These are phyloP conservation scores for Cynodonichthys magdalenae DNA, from an alignment of 2,797 vertebrate species.

Conservation along the genomic window DNA sequence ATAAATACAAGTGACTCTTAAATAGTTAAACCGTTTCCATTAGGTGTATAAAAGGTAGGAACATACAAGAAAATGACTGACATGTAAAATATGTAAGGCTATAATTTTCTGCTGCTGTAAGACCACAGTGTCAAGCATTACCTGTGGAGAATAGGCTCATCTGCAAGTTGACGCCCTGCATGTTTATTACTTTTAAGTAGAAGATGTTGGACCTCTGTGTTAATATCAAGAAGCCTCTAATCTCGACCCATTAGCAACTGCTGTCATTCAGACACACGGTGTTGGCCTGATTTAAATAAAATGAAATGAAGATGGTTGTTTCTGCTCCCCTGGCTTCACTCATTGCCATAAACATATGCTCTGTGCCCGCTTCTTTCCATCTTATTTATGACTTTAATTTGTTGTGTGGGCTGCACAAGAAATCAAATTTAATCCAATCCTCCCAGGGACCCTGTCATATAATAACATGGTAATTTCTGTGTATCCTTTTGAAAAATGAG, in stretches of 20 bases:
- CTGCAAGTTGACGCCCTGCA: conserved; percentile 6
- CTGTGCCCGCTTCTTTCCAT: conserved; percentile 98
- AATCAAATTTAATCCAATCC: conserved; percentile 99
- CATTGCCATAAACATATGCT: conserved; percentile 99
- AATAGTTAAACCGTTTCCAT: too few species aligned
- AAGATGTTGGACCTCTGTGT: conserved; percentile 88
- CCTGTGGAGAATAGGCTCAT: conserved; percentile 27
- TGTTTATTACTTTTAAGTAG: conserved; percentile 63
- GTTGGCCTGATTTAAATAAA: conserved; percentile 99
- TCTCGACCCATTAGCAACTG: conserved; percentile 94
- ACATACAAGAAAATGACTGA: conserved; percentile 3
- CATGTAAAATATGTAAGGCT: conserved; percentile 11
- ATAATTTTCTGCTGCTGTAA: conserved; percentile 21
- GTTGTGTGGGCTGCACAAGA: conserved; percentile 99
- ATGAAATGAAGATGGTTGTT: conserved; percentile 99
- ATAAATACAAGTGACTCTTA: too few species aligned
- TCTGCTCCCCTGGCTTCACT: conserved; percentile 99
- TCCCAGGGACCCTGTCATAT: conserved; percentile 99
- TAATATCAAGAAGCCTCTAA: conserved; percentile 94
- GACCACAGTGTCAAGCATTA: conserved; percentile 22
- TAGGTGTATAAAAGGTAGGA: too few species aligned
- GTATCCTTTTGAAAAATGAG: conserved; percentile 99
- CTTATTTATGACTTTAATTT: conserved; percentile 99
- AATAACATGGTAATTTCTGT: conserved; percentile 99
- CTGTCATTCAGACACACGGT: conserved; percentile 99